These are phyloP conservation scores for Chiridota heheva DNA, from an alignment of 35 echinoderm and acorn worm species.

Conservation along the genomic window DNA sequence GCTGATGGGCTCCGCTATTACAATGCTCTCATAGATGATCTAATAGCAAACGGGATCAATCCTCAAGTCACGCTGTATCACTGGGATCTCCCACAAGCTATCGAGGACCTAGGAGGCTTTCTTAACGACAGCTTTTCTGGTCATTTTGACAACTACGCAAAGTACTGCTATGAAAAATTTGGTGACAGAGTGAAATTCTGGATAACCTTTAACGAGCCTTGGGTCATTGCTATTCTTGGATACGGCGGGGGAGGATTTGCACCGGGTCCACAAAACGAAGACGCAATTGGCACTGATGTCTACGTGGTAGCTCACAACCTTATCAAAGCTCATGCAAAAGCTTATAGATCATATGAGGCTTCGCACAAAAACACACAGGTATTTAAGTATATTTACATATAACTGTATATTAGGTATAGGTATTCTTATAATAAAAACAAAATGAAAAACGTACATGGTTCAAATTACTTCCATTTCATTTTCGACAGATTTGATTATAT, in stretches of 20 bases:
- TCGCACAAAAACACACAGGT: slow-evolving; percentile 27
- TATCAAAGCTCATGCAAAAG: slow-evolving; percentile 14
- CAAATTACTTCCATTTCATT: no score
- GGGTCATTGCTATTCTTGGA: slow-evolving; percentile 25
- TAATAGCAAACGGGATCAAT: slow-evolving; percentile 48
- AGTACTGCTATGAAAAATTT: slow-evolving; percentile 32
- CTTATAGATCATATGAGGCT: slow-evolving; percentile 14
- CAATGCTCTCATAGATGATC: slow-evolving; percentile 69
- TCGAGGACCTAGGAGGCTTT: slow-evolving; percentile 65
- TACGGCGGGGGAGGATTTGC: slow-evolving; percentile 11
- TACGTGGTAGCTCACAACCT: slow-evolving; percentile 32
- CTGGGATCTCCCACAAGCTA: slow-evolving; percentile 84
- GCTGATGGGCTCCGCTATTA: slow-evolving; percentile 66
- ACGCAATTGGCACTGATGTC: neutral
- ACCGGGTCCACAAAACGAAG: neutral
- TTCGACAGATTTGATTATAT: no score
- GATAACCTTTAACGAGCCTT: slow-evolving; percentile 43
- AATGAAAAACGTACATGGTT: neutral
- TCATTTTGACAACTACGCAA: slow-evolving; percentile 73
- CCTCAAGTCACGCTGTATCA: slow-evolving; percentile 81
- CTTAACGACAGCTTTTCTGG: slow-evolving; percentile 49
- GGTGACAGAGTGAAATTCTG: slow-evolving; percentile 36
- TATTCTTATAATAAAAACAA: neutral
- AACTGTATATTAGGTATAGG: neutral
- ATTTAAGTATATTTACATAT: slow-evolving; percentile 1